Conservation (phyloP, 2,888 invertebrate genomes). For the Zhuqinia jingwanae region DNA sequence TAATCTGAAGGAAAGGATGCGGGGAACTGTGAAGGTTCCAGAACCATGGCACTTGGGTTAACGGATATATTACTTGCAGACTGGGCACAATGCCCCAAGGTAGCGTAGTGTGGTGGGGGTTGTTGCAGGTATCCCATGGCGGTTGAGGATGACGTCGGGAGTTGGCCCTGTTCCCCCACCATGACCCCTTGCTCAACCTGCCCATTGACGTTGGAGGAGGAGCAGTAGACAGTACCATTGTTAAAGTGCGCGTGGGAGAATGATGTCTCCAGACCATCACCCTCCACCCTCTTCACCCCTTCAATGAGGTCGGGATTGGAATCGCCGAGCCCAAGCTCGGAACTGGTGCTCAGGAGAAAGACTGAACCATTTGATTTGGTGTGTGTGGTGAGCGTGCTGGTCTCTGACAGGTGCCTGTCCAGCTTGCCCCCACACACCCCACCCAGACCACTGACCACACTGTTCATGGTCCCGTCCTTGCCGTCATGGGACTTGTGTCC, state of each 20-base stretch:
- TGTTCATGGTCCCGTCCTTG: conserved; percentile 71
- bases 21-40: conserved; percentile 73
- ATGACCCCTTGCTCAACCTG: conserved; percentile 54
- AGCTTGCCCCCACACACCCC: conserved; percentile 75
- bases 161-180: conserved; percentile 60
- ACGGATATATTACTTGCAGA: conserved; percentile 63
- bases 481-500: conserved; percentile 55
- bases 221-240: conserved; percentile 73
- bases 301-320: conserved; percentile 79
- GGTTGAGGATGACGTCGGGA: conserved; percentile 59
- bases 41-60: conserved; percentile 71
- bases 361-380: conserved; percentile 79
- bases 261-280: conserved; percentile 77
- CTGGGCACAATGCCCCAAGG: conserved; percentile 72
- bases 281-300: conserved; percentile 78
- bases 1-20: conserved; percentile 88
- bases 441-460: conserved; percentile 71
- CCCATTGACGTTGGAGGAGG: conserved; percentile 62
- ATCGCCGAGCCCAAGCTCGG: conserved; percentile 78
- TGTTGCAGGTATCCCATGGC: conserved; percentile 57
- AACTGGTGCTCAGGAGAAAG: conserved; percentile 78
- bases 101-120: conserved; percentile 71
- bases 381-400: conserved; percentile 78
- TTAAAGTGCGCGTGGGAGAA: conserved; percentile 74
- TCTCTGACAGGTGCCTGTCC: conserved; percentile 78